A percentile compares a stretch with the other conserved stretches of the same genome.
Conservation (phyloP, 1,140 invertebrate genomes). For the Drosophila pandora region DNA sequence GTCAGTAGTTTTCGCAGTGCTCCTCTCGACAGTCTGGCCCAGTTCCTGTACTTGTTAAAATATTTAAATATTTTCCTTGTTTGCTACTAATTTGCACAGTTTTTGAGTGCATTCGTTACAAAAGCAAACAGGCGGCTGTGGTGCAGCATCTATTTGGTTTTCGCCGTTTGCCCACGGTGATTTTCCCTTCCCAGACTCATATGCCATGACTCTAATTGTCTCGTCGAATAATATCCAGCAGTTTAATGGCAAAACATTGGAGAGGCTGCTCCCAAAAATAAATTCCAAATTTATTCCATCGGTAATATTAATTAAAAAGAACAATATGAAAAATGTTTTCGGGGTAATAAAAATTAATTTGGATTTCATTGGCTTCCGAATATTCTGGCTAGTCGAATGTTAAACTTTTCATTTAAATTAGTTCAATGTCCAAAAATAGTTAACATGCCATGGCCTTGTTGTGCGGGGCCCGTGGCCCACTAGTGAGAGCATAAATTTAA, state of each 20-base stretch:
- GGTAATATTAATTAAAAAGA: neutral
- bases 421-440: constrained; percentile 71
- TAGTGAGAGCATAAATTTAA: constrained; percentile 65
- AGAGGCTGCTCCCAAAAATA: neutral
- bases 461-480: constrained; percentile 17
- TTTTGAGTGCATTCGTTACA: constrained; percentile 16
- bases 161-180: neutral
- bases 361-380: neutral
- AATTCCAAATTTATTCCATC: neutral
- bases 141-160: constrained; percentile 1
- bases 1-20: constrained; percentile 36
- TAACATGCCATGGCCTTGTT: constrained; percentile 52
- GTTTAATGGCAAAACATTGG: neutral
- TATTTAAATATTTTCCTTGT: constrained; percentile 60
- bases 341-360: neutral
- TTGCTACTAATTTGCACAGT: constrained; percentile 61
- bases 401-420: constrained; percentile 44
- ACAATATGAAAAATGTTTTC: neutral
- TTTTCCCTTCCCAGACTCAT: neutral
- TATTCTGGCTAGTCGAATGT: neutral
- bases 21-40: constrained; percentile 4
- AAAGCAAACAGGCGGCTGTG: constrained; percentile 5
- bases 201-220: neutral
- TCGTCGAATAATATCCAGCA: neutral
- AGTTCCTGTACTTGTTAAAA: constrained; percentile 38